Conservation (phyloP, 2,888 invertebrate species). For the Callinectes sapidus region DNA sequence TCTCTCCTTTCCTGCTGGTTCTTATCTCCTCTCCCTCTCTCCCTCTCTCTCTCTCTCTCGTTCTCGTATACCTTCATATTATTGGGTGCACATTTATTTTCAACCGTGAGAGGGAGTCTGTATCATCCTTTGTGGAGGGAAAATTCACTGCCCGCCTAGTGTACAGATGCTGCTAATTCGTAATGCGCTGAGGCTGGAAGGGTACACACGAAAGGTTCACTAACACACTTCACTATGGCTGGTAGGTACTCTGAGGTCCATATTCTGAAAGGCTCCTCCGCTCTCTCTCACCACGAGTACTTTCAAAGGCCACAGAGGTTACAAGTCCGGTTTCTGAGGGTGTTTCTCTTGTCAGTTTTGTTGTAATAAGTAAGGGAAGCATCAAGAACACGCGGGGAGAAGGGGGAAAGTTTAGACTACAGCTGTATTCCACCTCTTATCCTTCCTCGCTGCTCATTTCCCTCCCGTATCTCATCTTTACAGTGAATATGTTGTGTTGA, state of each 20-base stretch:
- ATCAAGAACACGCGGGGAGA: too few relatives aligned
- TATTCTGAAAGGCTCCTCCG: too few relatives aligned
- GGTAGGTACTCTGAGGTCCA: too few relatives aligned
- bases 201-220: neutral
- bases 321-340: too few relatives aligned
- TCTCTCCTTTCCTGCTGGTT: neutral
- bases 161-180: neutral
- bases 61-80: neutral
- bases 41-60: too few relatives aligned
- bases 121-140: slow-evolving; percentile 14
- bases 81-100: slow-evolving; percentile 15
- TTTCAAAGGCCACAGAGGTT: too few relatives aligned
- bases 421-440: neutral
- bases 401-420: too few relatives aligned
- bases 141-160: neutral
- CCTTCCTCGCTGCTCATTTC: neutral
- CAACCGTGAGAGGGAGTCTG: neutral
- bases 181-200: neutral
- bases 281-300: too few relatives aligned
- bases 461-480: neutral
- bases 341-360: too few relatives aligned
- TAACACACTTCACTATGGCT: too few relatives aligned
- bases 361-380: too few relatives aligned
- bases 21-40: neutral
- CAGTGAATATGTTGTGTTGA: neutral